Conservation (phyloP, 2,888 invertebrate species). For the Eledone cirrhosa region DNA sequence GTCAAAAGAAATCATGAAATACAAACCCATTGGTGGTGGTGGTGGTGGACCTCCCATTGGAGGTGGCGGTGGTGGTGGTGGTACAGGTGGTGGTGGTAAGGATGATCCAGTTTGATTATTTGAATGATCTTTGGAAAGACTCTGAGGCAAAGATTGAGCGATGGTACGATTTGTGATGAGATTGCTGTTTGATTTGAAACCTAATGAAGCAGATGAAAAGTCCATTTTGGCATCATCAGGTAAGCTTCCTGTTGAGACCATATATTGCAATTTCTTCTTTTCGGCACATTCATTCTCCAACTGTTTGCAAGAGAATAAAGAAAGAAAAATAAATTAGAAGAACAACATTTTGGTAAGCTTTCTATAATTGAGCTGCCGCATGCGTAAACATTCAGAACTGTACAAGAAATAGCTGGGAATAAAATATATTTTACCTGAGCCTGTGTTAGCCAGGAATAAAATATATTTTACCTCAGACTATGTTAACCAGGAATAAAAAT, state of each 20-base stretch:
- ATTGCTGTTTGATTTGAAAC: conserved; percentile 39
- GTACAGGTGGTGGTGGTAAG: conserved; percentile 52
- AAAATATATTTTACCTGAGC: too few relatives aligned
- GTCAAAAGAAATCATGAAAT: neutral
- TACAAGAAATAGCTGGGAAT: too few relatives aligned
- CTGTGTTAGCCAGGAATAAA: too few relatives aligned
- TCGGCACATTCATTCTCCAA: conserved; percentile 70
- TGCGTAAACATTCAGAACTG: too few relatives aligned
- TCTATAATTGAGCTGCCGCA: too few relatives aligned
- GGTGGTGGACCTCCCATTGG: conserved; percentile 43
- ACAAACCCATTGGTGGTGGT: conserved; percentile 38
- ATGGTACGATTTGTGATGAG: conserved; percentile 20
- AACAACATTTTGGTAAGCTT: too few relatives aligned
- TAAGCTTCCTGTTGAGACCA: conserved; percentile 89
- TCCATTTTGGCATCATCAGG: conserved; percentile 89
- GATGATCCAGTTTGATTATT: conserved; percentile 36
- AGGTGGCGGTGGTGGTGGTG: conserved; percentile 53
- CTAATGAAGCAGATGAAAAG: conserved; percentile 48
- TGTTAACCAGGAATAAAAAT: too few relatives aligned
- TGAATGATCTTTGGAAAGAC: neutral
- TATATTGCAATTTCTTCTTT: conserved; percentile 81
- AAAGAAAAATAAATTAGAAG: too few relatives aligned
- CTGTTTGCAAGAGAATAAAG: conserved; percentile 40
- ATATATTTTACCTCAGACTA: conserved; percentile 45
- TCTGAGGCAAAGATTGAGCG: conserved; percentile 32